Evolutionary conservation across 1,140 invertebrate genomes (phyloP).

Genomic region (Asobara japonica): DNA sequence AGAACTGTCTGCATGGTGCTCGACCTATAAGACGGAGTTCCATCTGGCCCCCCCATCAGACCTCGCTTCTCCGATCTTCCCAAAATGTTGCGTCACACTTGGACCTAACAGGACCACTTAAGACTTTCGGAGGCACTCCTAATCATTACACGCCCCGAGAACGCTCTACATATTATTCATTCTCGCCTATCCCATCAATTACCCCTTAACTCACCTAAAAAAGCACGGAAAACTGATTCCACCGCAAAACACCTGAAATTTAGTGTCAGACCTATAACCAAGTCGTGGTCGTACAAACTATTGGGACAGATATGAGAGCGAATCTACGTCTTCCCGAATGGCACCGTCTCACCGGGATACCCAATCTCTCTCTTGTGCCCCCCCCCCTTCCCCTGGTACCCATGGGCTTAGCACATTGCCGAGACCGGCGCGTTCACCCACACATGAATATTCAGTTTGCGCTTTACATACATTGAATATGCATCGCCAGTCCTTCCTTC

Average conservation of each 20-base stretch:
- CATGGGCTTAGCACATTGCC: constrained; percentile 56
- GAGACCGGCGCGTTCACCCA: constrained; percentile 52
- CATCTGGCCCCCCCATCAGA: too few relatives aligned
- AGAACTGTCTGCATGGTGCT: too few relatives aligned
- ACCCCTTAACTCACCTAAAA: background rate
- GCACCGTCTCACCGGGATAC: background rate
- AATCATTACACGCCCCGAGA: too few relatives aligned
- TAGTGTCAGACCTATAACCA: background rate
- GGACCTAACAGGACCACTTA: too few relatives aligned
- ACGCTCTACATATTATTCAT: too few relatives aligned
- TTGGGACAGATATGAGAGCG: constrained; percentile 13
- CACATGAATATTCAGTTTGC: constrained; percentile 62
- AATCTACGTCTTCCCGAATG: background rate
- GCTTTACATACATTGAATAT: constrained; percentile 65
- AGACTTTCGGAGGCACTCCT: too few relatives aligned
- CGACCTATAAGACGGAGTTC: too few relatives aligned
- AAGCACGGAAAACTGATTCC: background rate
- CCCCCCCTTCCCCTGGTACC: constrained; percentile 2
- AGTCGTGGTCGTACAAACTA: constrained; percentile 3
- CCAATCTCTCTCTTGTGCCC: constrained; percentile 10
- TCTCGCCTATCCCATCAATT: too few relatives aligned
- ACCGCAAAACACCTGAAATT: background rate
- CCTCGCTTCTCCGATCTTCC: too few relatives aligned
- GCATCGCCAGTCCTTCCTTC: constrained; percentile 61
- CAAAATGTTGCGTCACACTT: too few relatives aligned